phyloP scores from a whole-genome alignment of 2,888 invertebrate genomes.

The Cheiracanthium punctorium region DNA sequence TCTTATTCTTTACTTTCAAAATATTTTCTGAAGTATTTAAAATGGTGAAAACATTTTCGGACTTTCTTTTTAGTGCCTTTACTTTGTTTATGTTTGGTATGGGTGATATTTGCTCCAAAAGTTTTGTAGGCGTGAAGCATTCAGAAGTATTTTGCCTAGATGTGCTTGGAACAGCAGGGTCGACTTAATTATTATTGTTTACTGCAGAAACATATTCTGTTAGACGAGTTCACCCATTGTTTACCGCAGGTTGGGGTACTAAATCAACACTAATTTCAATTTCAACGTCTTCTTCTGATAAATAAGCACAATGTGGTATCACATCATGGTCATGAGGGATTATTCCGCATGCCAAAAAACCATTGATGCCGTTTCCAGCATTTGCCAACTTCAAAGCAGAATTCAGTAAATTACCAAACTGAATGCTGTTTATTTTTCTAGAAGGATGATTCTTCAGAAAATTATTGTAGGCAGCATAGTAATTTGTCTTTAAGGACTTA shows the following conservation, averaged over 20 bases:
- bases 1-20: not conserved
- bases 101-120: not conserved
- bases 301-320: not conserved
- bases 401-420: not conserved
- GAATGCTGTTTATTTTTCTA: not conserved
- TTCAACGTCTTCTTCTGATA: not conserved
- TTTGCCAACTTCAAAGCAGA: not conserved
- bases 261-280: not conserved
- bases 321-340: not conserved
- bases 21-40: not conserved
- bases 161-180: constrained; percentile 1
- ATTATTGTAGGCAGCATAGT: not conserved
- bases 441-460: constrained; percentile 4
- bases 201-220: not conserved
- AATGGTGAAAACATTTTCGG: not conserved
- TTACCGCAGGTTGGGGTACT: not conserved
- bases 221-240: not conserved
- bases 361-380: not conserved
- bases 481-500: constrained; percentile 2
- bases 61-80: not conserved
- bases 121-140: constrained; percentile 5
- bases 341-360: not conserved
- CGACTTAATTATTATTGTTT: not conserved
- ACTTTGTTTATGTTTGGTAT: not conserved
- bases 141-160: constrained; percentile 1